A percentile compares a stretch with the other conserved stretches of the same genome.
Conservation (phyloP, 2,113 vertebrate species). For the Gallinago paraguaiae region DNA sequence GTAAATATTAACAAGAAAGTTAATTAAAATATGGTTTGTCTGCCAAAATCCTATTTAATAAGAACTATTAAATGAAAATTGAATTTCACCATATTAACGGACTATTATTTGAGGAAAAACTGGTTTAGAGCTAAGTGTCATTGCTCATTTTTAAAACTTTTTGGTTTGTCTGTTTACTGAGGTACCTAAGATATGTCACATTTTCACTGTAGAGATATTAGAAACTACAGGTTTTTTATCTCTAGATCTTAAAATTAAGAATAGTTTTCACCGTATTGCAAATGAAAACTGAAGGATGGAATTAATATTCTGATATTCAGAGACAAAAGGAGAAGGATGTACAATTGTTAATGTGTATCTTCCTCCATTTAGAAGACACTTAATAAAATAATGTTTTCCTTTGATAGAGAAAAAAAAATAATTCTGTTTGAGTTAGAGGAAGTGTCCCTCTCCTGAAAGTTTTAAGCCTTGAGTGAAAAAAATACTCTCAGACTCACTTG, state of each 20-base stretch:
- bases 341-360: not conserved
- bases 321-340: not conserved
- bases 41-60: not conserved
- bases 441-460: not conserved
- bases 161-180: not conserved
- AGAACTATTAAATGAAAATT: not conserved
- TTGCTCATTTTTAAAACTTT: not conserved
- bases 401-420: not conserved
- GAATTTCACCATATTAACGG: not conserved
- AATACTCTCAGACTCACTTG: not conserved
- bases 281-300: not conserved
- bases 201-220: not conserved
- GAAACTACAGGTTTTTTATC: not conserved
- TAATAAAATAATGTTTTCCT: not conserved
- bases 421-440: not conserved
- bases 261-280: not conserved
- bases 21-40: not conserved
- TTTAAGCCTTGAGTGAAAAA: not conserved
- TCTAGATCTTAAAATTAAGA: not conserved
- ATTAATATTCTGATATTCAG: not conserved
- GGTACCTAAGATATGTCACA: not conserved
- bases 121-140: not conserved
- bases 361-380: not conserved
- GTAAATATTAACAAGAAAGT: not conserved
- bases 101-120: not conserved